Evolutionary conservation across 1,140 invertebrate genomes (phyloP).

Genomic region (Orius laevigatus): DNA sequence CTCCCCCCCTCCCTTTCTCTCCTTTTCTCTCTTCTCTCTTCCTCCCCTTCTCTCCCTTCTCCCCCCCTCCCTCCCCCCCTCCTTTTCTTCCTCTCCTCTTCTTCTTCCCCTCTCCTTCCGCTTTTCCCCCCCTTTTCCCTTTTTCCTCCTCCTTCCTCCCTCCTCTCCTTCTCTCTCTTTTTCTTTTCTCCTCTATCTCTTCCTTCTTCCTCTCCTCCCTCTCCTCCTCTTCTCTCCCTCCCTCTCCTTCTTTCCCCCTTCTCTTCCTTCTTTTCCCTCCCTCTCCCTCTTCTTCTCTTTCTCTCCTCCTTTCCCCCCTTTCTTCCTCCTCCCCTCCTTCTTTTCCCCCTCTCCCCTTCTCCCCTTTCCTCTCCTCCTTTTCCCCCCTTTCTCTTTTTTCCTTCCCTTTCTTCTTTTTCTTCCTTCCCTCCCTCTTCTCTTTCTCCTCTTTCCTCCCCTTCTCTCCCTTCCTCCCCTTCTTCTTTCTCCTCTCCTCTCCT

Average conservation of each 20-base stretch:
- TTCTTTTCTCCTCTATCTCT: neutral
- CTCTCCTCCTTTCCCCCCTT: too few species aligned
- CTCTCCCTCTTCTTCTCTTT: neutral
- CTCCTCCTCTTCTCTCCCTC: neutral
- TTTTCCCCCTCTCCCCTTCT: neutral
- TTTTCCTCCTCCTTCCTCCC: neutral
- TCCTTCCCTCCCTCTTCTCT: neutral
- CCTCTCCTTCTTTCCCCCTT: neutral
- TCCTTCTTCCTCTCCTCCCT: neutral
- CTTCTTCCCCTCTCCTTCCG: neutral
- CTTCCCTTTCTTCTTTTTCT: neutral
- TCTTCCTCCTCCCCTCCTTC: neutral
- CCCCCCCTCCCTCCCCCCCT: conserved; percentile 1
- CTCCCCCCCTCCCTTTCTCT: neutral
- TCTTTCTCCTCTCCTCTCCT: neutral
- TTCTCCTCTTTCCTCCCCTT: neutral
- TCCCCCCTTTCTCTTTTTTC: neutral
- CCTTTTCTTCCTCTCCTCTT: neutral
- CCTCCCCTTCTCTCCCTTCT: neutral
- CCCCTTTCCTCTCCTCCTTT: neutral
- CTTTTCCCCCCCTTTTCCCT: neutral
- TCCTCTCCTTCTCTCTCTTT: neutral
- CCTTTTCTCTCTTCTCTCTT: neutral
- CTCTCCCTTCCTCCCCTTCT: neutral
- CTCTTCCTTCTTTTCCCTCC: neutral